Evolutionary conservation across 2,113 vertebrate genomes (phyloP), one percentile per base, ranked within the genome.

Genomic region (Colinus virginianus): DNA sequence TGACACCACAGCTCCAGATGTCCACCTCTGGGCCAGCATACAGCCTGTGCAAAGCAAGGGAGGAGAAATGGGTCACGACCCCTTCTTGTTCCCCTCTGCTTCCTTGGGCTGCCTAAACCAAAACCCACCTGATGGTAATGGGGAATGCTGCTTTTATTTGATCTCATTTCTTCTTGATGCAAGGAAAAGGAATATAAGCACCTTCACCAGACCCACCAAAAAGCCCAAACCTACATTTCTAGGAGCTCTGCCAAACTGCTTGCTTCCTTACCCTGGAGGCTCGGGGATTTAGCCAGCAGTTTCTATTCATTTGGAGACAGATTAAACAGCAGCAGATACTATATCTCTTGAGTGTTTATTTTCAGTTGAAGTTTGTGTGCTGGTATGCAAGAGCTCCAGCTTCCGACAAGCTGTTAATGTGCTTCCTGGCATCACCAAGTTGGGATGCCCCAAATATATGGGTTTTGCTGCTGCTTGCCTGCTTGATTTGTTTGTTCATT

Each of bases 1-100:
- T 99, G 69, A 99, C 99, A 0, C 99, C 99, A 1, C 98, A 99
- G 98, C 99, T 99, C 99, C 99, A 99, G 97, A 99, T 99, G 81
- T 99, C 99, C 82, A 99, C 99, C 95, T 99, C 99, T 1, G 99
- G 99, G 18, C 99, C 99, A 1, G 99, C 99, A 2, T 99, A 99
- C 78, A 99, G 96, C 90, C 99, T 99, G 93, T 15, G 28, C 0
- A 11, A 78, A 81, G 70, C 55, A 36, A 19, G 51, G 10, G n/a
- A 68, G 17, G 42, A 72, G 56, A 45, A 90, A 48, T 6, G 7
- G 74, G n/a, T 88, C 71, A 74, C 4, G 22, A 32, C 63, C 40
- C 36, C 48, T 25, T 49, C 17, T 6, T 2, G 0, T 32, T 36
- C 28, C 13, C 8, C 20, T 67, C 36, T 81, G 58, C 43, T 36